phyloP scores from a whole-genome alignment of 2,888 invertebrate genomes.

The Nephrotoma guestfalica region DNA sequence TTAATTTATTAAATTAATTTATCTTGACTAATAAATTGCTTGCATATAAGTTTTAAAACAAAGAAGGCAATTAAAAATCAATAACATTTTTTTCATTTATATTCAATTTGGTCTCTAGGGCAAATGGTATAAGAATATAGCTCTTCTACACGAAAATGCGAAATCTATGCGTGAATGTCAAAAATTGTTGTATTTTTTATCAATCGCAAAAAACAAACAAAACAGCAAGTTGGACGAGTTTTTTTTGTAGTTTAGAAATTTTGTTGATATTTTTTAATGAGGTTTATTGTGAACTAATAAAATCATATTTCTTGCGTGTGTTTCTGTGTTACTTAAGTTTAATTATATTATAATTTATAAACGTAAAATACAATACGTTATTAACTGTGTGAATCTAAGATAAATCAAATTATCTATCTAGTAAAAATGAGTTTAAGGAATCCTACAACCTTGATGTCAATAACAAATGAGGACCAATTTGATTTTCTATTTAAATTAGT shows the following conservation, averaged over 20 bases:
- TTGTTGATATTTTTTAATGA: not conserved
- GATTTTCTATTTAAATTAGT: conserved; percentile 94
- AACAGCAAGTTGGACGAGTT: not conserved
- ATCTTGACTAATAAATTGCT: not conserved
- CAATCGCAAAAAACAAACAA: not conserved
- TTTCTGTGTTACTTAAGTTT: not conserved
- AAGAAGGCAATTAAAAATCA: not conserved
- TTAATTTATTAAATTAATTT: not conserved
- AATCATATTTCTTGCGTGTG: not conserved
- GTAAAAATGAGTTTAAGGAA: conserved; percentile 53
- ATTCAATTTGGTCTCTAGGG: not conserved
- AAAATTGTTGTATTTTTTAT: not conserved
- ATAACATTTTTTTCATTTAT: not conserved
- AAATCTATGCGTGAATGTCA: not conserved
- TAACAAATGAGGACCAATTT: conserved; percentile 61
- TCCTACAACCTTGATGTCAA: conserved; percentile 59
- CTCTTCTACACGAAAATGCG: not conserved
- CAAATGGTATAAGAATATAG: not conserved
- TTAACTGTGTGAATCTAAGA: not conserved
- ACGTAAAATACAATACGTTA: not conserved
- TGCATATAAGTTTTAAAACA: not conserved
- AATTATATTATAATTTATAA: not conserved
- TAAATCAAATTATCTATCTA: not conserved
- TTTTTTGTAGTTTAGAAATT: not conserved
- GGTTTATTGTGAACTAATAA: not conserved